Evolutionary conservation across 2,797 vertebrate genomes (phyloP).

Genomic region (Sebastes taczanowskii): DNA sequence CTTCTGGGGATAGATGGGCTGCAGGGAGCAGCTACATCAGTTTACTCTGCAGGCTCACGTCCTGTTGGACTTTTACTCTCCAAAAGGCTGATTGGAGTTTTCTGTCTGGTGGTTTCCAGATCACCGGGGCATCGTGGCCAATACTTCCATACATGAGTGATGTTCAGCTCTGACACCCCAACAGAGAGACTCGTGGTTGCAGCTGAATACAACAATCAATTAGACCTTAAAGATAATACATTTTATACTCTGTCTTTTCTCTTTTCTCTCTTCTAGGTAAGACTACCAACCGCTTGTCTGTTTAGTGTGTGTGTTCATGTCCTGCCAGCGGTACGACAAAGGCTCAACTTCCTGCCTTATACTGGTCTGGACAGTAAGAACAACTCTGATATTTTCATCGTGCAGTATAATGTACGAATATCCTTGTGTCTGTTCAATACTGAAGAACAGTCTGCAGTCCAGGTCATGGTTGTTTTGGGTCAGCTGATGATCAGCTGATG

Average conservation of each 20-base stretch:
- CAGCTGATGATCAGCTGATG: background rate
- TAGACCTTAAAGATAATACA: background rate
- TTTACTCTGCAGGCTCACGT: background rate
- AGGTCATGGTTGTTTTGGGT: background rate
- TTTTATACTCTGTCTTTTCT: background rate
- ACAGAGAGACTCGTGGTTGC: background rate
- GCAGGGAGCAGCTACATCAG: background rate
- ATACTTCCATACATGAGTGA: background rate
- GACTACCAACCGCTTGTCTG: background rate
- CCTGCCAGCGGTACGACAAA: too few relatives aligned
- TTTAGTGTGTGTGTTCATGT: background rate
- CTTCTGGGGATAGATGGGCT: background rate
- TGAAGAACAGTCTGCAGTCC: background rate
- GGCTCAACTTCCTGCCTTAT: background rate
- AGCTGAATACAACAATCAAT: background rate
- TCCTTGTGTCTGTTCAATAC: background rate
- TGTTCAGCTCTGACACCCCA: background rate
- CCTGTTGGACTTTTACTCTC: background rate
- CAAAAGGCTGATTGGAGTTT: background rate
- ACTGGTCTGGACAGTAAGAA: constrained; percentile 1
- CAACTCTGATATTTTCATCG: background rate
- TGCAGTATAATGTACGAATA: background rate
- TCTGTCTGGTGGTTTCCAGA: background rate
- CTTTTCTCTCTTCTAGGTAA: constrained; percentile 5
- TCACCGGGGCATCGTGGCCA: background rate